Conservation (phyloP, 2,113 vertebrate genomes). For the Polypterus senegalus region DNA sequence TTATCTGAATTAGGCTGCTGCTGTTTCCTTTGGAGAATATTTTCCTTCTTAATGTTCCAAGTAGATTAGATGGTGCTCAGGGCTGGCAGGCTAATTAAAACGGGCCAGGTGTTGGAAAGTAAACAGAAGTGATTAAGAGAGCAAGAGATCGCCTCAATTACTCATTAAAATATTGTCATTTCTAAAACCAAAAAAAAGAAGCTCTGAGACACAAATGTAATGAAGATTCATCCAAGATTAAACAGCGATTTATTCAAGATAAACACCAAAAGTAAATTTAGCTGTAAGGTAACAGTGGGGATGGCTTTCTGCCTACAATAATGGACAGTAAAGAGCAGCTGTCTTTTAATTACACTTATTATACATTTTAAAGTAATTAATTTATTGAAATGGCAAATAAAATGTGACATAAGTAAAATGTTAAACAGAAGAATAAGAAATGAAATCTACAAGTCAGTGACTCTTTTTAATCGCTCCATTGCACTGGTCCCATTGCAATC, state of each 20-base stretch:
- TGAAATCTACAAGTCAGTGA: too few species aligned
- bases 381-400: too few species aligned
- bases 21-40: slow-evolving; percentile 20
- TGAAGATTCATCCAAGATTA: slow-evolving; percentile 25
- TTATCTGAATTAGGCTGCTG: slow-evolving; percentile 30
- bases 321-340: too few species aligned
- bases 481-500: too few species aligned
- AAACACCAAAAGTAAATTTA: slow-evolving; percentile 6
- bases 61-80: slow-evolving; percentile 36
- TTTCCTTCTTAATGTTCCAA: slow-evolving; percentile 36
- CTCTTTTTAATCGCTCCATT: too few species aligned
- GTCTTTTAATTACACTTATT: too few species aligned
- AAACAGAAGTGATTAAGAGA: slow-evolving; percentile 27
- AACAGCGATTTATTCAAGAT: slow-evolving; percentile 15
- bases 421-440: too few species aligned
- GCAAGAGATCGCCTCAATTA: slow-evolving; percentile 21
- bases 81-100: slow-evolving; percentile 33
- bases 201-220: slow-evolving; percentile 26
- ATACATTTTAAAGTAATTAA: too few species aligned
- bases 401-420: too few species aligned
- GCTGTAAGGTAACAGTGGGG: slow-evolving; percentile 16
- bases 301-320: too few species aligned
- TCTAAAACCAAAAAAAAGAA: slow-evolving; percentile 21
- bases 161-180: slow-evolving; percentile 26
- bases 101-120: slow-evolving; percentile 35